Conservation (phyloP, 2,797 vertebrate genomes). For the Mormyrus hasselquistii region DNA sequence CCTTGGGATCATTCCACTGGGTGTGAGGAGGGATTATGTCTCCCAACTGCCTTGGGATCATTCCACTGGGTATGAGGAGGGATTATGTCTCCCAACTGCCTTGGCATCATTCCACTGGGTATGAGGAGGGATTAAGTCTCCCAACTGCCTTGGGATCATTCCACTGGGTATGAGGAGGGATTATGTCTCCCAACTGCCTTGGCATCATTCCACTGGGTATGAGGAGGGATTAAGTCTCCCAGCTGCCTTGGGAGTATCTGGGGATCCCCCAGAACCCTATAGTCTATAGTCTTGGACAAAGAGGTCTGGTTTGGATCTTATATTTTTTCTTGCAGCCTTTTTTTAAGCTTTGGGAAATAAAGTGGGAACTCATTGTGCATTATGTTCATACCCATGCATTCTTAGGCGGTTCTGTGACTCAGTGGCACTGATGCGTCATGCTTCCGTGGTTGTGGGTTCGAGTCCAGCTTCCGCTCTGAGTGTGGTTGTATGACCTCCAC, state of each 20-base stretch:
- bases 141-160: too few species aligned
- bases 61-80: too few species aligned
- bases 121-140: too few species aligned
- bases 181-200: too few species aligned
- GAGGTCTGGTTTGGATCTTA: neutral
- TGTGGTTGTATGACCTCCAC: neutral
- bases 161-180: too few species aligned
- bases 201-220: neutral
- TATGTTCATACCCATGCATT: neutral
- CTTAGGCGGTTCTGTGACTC: neutral
- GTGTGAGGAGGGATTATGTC: too few species aligned
- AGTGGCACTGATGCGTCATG: neutral
- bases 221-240: neutral
- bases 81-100: too few species aligned
- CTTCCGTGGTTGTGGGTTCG: neutral
- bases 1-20: too few species aligned
- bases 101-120: too few species aligned
- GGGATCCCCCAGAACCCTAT: neutral
- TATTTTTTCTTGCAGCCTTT: neutral
- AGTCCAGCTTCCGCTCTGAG: neutral
- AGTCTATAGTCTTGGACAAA: neutral
- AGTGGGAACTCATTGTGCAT: neutral
- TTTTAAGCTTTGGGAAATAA: neutral
- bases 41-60: too few species aligned
- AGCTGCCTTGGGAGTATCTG: neutral